phyloP scores from a whole-genome alignment of 92 coral and sea anemone genomes.

The Phenganax subtilis region DNA sequence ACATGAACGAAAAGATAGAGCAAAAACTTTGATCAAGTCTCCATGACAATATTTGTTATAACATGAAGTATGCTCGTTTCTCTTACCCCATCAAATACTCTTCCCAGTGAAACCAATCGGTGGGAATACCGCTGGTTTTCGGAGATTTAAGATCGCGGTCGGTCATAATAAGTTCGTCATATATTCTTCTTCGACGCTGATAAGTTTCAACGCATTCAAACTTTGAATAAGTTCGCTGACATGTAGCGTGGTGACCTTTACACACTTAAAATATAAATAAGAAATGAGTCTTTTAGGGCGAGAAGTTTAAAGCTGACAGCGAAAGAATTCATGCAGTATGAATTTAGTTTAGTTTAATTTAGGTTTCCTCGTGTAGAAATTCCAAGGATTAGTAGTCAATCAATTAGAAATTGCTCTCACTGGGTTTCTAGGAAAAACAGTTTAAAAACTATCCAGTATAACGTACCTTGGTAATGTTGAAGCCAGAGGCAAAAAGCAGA shows the following conservation, averaged over 20 bases:
- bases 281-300: too few species aligned
- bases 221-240: conserved; percentile 12
- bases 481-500: neutral
- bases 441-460: too few species aligned
- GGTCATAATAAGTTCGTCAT: conserved; percentile 1
- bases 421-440: too few species aligned
- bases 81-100: conserved; percentile 27
- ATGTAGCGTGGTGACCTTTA: conserved; percentile 18
- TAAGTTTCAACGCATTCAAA: conserved; percentile 9
- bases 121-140: conserved; percentile 3
- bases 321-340: too few species aligned
- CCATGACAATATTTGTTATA: neutral
- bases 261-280: neutral
- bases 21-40: neutral
- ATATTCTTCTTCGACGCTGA: conserved; percentile 9
- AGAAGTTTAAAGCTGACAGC: too few species aligned
- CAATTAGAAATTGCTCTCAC: too few species aligned
- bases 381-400: too few species aligned
- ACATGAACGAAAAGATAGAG: too few species aligned
- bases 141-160: conserved; percentile 15
- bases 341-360: too few species aligned
- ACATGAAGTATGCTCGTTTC: too few species aligned
- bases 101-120: conserved; percentile 38
- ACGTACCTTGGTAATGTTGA: neutral
- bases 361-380: too few species aligned